phyloP scores from a whole-genome alignment of 1,140 invertebrate species.

The Laupala kohalensis region DNA sequence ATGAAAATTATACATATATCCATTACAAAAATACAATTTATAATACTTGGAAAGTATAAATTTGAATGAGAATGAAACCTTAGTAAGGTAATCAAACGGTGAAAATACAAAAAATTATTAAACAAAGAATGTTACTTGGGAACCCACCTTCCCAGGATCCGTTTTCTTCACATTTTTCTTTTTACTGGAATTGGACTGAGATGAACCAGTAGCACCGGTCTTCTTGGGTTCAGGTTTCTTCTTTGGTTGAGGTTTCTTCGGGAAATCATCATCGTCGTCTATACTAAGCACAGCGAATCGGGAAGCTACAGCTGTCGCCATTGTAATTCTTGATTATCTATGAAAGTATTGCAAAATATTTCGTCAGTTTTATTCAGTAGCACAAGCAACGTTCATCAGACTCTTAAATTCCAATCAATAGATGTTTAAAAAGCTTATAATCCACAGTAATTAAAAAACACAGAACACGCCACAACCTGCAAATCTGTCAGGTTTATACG shows the following conservation, averaged over 20 bases:
- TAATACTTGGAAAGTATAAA: neutral
- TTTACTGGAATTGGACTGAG: slow-evolving; percentile 13
- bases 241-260: slow-evolving; percentile 28
- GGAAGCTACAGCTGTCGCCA: slow-evolving; percentile 40
- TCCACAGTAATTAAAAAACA: too few relatives aligned
- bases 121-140: neutral
- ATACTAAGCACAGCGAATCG: slow-evolving; percentile 44
- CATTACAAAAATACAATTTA: neutral
- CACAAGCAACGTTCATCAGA: too few relatives aligned
- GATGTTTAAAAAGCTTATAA: too few relatives aligned
- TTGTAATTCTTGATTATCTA: slow-evolving; percentile 18
- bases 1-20: neutral
- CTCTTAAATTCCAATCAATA: too few relatives aligned
- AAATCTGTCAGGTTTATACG: neutral
- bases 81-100: too few relatives aligned
- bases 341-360: neutral
- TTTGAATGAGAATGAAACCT: too few relatives aligned
- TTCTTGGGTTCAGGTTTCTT: slow-evolving; percentile 19
- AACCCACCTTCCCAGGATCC: slow-evolving; percentile 27
- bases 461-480: too few relatives aligned
- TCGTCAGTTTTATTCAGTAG: neutral
- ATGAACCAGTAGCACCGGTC: slow-evolving; percentile 1
- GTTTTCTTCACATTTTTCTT: slow-evolving; percentile 28
- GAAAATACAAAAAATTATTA: neutral
- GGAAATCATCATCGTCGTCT: slow-evolving; percentile 37